Evolutionary conservation across 2,888 invertebrate species (phyloP).

Genomic region (Electrophaes corylata): DNA sequence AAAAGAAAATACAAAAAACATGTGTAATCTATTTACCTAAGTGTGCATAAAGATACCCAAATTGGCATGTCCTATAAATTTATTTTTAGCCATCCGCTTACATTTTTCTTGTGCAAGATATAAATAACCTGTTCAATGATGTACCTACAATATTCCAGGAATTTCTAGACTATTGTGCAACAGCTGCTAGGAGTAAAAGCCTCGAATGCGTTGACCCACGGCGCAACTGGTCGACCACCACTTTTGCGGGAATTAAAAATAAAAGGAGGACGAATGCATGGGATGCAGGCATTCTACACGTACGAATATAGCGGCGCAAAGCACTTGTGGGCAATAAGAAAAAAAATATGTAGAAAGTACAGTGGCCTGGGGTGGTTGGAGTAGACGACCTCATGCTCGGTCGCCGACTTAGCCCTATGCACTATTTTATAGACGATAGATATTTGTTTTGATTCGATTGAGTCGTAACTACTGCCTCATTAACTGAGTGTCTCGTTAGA

Average conservation of each 20-base stretch:
- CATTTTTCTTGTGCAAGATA: conserved; percentile 34
- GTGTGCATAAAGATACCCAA: neutral
- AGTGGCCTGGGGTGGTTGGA: conserved; percentile 61
- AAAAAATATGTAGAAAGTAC: conserved; percentile 68
- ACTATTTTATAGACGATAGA: conserved; percentile 39
- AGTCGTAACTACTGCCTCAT: conserved; percentile 38
- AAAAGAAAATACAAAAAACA: neutral
- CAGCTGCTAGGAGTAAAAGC: conserved; percentile 77
- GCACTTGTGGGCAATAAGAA: conserved; percentile 47
- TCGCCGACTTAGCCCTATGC: conserved; percentile 44
- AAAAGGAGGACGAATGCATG: conserved; percentile 71
- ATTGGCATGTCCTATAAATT: neutral
- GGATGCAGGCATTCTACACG: conserved; percentile 72
- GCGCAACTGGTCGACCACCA: conserved; percentile 70
- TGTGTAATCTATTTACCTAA: neutral
- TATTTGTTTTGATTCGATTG: conserved; percentile 33
- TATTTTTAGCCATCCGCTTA: conserved; percentile 29
- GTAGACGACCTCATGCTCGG: conserved; percentile 56
- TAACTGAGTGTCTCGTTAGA: conserved; percentile 60
- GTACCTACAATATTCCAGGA: conserved; percentile 59
- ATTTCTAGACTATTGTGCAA: conserved; percentile 80
- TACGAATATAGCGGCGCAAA: conserved; percentile 51
- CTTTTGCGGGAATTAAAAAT: conserved; percentile 76
- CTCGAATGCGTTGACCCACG: conserved; percentile 75
- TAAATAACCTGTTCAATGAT: conserved; percentile 56